These are phyloP conservation scores for Acrossocheilus fasciatus DNA, from an alignment of 2,797 vertebrate species.

Conservation along the genomic window DNA sequence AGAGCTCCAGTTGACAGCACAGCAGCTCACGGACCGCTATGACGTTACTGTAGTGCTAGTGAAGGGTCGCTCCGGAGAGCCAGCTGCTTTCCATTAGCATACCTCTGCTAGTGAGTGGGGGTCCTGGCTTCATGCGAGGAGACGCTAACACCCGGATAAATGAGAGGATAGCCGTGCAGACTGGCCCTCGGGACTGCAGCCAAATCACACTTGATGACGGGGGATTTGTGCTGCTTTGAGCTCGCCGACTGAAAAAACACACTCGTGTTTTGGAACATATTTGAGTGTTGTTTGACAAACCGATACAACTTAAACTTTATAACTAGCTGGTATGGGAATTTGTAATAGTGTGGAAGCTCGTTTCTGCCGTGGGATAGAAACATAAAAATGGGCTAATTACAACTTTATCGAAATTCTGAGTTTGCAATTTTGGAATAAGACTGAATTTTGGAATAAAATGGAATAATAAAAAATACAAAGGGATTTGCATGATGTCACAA, in stretches of 20 bases:
- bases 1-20: slow-evolving; percentile 68
- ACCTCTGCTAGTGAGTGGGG: slow-evolving; percentile 68
- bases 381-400: not conserved
- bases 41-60: slow-evolving; percentile 49
- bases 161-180: slow-evolving; percentile 66
- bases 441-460: not conserved
- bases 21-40: slow-evolving; percentile 64
- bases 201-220: slow-evolving; percentile 68
- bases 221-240: slow-evolving; percentile 60
- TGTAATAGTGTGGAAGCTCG: not conserved
- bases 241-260: slow-evolving; percentile 53
- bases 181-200: slow-evolving; percentile 59
- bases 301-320: not conserved
- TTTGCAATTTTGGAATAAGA: not conserved
- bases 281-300: slow-evolving; percentile 26
- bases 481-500: not conserved
- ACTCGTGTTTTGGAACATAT: slow-evolving; percentile 30
- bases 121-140: slow-evolving; percentile 69
- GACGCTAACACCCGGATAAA: slow-evolving; percentile 75
- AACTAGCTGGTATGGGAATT: slow-evolving; percentile 19
- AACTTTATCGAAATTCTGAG: not conserved
- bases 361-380: not conserved
- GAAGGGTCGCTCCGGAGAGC: slow-evolving; percentile 59
- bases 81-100: slow-evolving; percentile 84
- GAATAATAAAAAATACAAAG: not conserved